Evolutionary conservation across 2,113 vertebrate genomes (phyloP), one percentile per base, ranked within the genome.

Genomic region (Nibea coibor): DNA sequence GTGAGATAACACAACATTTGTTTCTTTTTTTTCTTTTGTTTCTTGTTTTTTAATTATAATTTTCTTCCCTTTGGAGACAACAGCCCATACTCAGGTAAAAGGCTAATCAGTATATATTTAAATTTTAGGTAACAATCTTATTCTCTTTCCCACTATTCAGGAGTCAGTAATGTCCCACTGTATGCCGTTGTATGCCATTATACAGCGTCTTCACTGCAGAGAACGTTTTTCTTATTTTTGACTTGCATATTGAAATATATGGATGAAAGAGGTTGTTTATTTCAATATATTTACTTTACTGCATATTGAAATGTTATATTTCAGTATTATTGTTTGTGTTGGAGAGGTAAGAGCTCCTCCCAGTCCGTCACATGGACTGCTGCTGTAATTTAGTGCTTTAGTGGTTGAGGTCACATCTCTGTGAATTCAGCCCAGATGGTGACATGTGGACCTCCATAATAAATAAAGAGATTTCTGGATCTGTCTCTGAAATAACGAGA

Each of bases 371-470:
- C 57, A 47, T 53, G 79, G 73, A 80, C 81, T 57, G 67, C 83
- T 85, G 83, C 85, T 93, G 90, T 93, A 88, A 85, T 86, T 88
- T 89, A 80, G 48, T 67, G 84, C 89, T 92, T 91, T 78, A 74
- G 69, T 81, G 73, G 64, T 82, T 71, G 59, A 82, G 75, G 80
- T 81, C 42, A 11, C 83, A 43, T 45, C 48, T 71, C 68, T 82
- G 70, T 83, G 81, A 79, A 63, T 50, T 64, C 19, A 67, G n/a
- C 65, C 58, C 64, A 57, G 28, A 10, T 64, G 74, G 47, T 42
- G 31, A 72, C 75, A 22, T 35, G 45, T 83, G 50, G 61, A 14
- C 75, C 14, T 43, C 84, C 26, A 71, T 10, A 7, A 48, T 63
- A 31, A 39, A 74, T 61, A 14, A 58, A 71, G 12, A 35, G 17